These are phyloP conservation scores for Eulemur coronatus DNA, from an alignment of 2,797 vertebrate species.

Conservation along the genomic window DNA sequence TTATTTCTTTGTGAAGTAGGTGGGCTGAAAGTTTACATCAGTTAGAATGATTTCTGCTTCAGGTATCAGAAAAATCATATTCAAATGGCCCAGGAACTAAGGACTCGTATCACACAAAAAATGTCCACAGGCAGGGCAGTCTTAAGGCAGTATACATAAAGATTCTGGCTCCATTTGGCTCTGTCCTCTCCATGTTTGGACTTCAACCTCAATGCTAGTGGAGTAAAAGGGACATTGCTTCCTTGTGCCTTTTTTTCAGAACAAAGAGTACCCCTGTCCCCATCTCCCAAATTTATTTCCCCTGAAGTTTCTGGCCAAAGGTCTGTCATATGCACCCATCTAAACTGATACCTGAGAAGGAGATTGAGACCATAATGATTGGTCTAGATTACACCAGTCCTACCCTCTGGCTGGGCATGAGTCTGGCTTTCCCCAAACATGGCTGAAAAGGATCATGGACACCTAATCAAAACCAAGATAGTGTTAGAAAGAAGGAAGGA, in stretches of 20 bases:
- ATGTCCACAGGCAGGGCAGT: background rate
- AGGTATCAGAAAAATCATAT: background rate
- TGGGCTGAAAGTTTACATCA: background rate
- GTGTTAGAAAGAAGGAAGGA: background rate
- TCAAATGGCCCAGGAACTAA: background rate
- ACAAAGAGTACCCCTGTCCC: background rate
- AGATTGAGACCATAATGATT: background rate
- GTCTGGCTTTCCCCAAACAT: background rate
- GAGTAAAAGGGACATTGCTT: background rate
- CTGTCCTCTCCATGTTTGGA: background rate
- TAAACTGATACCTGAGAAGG: background rate
- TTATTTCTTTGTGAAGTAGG: background rate
- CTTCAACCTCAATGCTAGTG: background rate
- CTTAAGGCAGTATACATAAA: background rate
- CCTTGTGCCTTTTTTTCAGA: background rate
- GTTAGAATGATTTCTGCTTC: background rate
- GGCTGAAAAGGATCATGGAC: background rate
- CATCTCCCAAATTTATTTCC: background rate
- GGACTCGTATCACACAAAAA: background rate
- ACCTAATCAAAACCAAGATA: background rate
- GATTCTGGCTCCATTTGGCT: background rate
- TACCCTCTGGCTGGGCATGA: background rate
- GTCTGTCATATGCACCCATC: background rate
- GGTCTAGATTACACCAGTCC: background rate
- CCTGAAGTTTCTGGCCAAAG: background rate